Conservation (phyloP, 2,888 invertebrate genomes). For the Cheilosia scutellata region DNA sequence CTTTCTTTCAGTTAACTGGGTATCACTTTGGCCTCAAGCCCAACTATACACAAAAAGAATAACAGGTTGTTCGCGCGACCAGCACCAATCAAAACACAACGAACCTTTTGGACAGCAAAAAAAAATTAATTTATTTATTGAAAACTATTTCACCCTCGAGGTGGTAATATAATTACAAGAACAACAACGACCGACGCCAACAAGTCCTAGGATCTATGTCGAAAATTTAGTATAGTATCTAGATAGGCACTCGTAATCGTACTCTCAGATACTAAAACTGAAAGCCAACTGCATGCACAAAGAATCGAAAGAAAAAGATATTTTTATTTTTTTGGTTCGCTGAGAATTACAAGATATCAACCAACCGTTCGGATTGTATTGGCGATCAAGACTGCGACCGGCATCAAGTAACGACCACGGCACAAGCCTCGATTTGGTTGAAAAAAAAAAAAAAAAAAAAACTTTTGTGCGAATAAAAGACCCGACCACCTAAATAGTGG, state of each 20-base stretch:
- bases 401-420: constrained; percentile 48
- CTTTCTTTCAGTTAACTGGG: constrained; percentile 32
- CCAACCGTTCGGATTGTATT: constrained; percentile 74
- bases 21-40: constrained; percentile 50
- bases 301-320: constrained; percentile 33
- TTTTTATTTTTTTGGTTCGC: constrained; percentile 40
- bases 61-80: constrained; percentile 44
- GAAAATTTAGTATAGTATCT: constrained; percentile 50
- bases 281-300: constrained; percentile 56
- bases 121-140: not conserved
- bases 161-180: constrained; percentile 29
- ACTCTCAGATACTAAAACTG: constrained; percentile 27
- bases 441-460: constrained; percentile 42
- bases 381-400: constrained; percentile 75
- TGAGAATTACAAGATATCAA: constrained; percentile 64
- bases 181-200: constrained; percentile 6
- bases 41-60: constrained; percentile 15
- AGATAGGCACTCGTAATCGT: constrained; percentile 9
- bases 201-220: constrained; percentile 51
- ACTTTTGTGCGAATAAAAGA: constrained; percentile 48
- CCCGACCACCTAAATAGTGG: constrained; percentile 56
- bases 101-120: constrained; percentile 30
- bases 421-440: constrained; percentile 64
- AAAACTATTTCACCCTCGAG: constrained; percentile 38
- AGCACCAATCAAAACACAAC: constrained; percentile 14